Evolutionary conservation across 2,888 invertebrate genomes (phyloP).

Genomic region (Notodonta ziczac): DNA sequence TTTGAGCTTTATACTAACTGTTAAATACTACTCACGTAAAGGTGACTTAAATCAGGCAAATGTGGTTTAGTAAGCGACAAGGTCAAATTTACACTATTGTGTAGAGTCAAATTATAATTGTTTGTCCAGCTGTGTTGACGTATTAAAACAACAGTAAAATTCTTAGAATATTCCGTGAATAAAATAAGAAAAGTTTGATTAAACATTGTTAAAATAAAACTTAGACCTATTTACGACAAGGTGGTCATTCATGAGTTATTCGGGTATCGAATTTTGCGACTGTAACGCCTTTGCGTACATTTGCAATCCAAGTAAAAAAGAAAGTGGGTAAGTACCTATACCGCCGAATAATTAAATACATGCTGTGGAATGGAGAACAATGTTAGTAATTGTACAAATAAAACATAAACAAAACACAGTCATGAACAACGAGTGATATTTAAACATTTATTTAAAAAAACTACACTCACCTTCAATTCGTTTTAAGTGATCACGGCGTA

Average conservation of each 20-base stretch:
- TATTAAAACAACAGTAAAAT: neutral
- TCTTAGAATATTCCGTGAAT: neutral
- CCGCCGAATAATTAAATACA: no score
- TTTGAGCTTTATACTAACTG: no score
- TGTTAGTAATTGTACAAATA: neutral
- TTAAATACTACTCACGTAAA: no score
- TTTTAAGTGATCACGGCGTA: slow-evolving; percentile 50
- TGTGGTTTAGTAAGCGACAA: slow-evolving; percentile 26
- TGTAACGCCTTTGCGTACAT: no score
- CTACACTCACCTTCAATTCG: slow-evolving; percentile 48
- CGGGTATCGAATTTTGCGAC: no score
- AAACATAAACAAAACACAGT: neutral
- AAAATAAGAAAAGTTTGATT: no score
- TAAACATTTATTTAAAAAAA: slow-evolving; percentile 35
- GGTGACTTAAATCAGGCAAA: slow-evolving; percentile 9
- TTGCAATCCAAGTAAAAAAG: no score
- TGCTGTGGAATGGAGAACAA: no score
- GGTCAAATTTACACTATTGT: slow-evolving; percentile 12
- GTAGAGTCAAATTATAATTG: slow-evolving; percentile 7
- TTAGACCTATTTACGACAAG: no score
- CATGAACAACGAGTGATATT: slow-evolving; percentile 27
- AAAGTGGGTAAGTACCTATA: no score
- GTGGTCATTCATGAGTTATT: no score
- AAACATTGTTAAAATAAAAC: no score
- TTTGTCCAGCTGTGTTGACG: slow-evolving; percentile 7